Evolutionary conservation across 2,888 invertebrate species (phyloP).

Genomic region (Macrosiphum euphorbiae): DNA sequence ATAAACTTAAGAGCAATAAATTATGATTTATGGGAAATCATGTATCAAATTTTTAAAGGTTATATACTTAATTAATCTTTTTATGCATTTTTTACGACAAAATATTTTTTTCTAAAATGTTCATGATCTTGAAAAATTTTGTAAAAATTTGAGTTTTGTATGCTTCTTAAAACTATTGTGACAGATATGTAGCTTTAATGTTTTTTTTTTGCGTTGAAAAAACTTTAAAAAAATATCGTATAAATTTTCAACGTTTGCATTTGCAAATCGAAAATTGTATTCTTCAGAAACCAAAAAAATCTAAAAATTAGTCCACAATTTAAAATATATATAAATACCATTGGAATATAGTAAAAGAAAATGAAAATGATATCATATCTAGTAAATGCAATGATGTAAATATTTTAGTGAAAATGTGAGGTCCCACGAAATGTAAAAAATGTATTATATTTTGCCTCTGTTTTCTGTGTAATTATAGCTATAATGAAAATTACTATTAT

Average conservation of each 20-base stretch:
- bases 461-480: neutral
- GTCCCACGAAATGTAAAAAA: neutral
- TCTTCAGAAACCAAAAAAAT: neutral
- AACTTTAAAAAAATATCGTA: neutral
- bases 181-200: neutral
- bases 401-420: neutral
- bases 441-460: neutral
- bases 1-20: neutral
- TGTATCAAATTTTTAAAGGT: neutral
- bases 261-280: neutral
- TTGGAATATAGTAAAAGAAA: too few species aligned
- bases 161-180: neutral
- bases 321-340: too few species aligned
- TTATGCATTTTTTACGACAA: neutral
- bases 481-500: neutral
- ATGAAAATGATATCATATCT: neutral
- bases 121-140: neutral
- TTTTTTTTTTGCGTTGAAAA: neutral
- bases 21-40: neutral
- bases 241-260: neutral
- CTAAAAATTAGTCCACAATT: neutral
- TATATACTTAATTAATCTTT: neutral
- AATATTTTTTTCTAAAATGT: neutral
- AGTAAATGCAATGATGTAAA: neutral
- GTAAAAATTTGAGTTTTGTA: accelerated